phyloP scores from a whole-genome alignment of 2,113 vertebrate species.

The Tautogolabrus adspersus region DNA sequence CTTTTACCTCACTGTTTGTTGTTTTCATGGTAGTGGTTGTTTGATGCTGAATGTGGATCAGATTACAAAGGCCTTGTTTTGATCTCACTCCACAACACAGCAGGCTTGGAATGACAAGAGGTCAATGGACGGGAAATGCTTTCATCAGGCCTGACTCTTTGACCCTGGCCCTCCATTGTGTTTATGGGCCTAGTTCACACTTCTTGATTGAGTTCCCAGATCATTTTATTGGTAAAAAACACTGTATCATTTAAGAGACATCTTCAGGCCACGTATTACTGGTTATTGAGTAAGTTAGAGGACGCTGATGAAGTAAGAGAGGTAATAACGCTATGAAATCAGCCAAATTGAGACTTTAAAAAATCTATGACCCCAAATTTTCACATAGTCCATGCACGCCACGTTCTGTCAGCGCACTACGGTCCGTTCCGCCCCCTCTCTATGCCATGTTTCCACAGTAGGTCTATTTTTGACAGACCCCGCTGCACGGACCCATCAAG shows the following conservation, averaged over 20 bases:
- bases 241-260: not conserved
- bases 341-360: too few species aligned
- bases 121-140: conserved; percentile 73
- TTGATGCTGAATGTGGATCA: conserved; percentile 73
- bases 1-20: conserved; percentile 65
- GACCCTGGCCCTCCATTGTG: conserved; percentile 65
- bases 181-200: conserved; percentile 49
- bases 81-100: conserved; percentile 51
- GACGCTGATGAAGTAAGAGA: too few species aligned
- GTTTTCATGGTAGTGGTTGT: conserved; percentile 70
- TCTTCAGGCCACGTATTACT: too few species aligned
- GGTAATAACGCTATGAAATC: too few species aligned
- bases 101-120: conserved; percentile 63
- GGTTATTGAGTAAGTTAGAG: too few species aligned
- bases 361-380: too few species aligned
- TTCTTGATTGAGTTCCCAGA: conserved; percentile 56
- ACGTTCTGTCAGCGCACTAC: too few species aligned
- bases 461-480: too few species aligned
- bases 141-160: conserved; percentile 68
- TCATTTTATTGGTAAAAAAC: conserved; percentile 22
- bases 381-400: too few species aligned
- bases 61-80: conserved; percentile 78
- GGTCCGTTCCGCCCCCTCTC: too few species aligned
- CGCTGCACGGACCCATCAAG: too few species aligned
- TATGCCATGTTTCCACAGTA: too few species aligned